Evolutionary conservation across 1,140 invertebrate genomes (phyloP), one percentile per base, ranked within the genome.

Genomic region (Riptortus pedestris): DNA sequence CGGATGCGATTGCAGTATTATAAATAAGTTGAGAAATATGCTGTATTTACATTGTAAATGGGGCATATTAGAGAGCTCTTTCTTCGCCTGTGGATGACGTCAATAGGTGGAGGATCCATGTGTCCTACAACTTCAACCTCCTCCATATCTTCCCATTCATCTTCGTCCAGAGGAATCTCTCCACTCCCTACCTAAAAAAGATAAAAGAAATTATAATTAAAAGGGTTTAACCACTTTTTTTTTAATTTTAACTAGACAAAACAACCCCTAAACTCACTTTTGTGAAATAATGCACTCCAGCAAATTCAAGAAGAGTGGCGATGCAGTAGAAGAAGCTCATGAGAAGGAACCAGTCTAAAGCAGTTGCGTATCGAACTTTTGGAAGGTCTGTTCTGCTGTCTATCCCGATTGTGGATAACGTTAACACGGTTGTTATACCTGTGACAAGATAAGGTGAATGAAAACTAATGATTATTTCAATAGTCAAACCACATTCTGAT

Each of bases 281-380:
- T 0, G 91, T 94, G 70, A 93, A 95, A 73, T 95, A 96, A 76
- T 96, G 93, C 0, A 96, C 93, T 0, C 89, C 89, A 4, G 93
- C 93, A 70, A 95, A 96, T 74, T 96, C 91, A 4, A 96, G 75
- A 2, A 96, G 76, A 0, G 93, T 94, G 0, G 91, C 91, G 67
- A 96, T 93, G 71, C 91, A 93, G 72, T 94, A 97, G 27, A 90
- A 85, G 72, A 96, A 94, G 71, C 91, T 93, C 84, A 93, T 91
- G 31, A 94, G 78, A 11, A 96, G 79, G 74, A 95, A 97, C 85
- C 91, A 92, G 74, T 96, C 91, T 0, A 96, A 75, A 0, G 91
- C 91, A 2, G 91, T 96, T 7, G 90, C 90, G 71, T 95, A 95
- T 62, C 88, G 83, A 0, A 96, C 92, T 78, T 93, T 92, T 0